Evolutionary conservation across 2,888 invertebrate species (phyloP).

Genomic region (Smittia aterrima): DNA sequence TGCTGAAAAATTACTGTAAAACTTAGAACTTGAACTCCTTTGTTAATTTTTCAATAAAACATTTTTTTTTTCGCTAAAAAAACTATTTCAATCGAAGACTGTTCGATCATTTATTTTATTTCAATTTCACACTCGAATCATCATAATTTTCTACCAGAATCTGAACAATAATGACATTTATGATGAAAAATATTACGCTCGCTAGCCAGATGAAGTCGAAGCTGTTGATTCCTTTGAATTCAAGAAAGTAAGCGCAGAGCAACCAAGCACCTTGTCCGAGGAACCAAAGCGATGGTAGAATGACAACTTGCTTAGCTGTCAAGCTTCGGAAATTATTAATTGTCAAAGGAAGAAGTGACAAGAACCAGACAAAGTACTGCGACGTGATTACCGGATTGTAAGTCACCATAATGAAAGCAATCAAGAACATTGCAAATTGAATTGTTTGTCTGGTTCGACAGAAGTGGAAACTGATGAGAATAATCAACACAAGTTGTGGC

Average conservation of each 20-base stretch:
- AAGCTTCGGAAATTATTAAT: conserved; percentile 66
- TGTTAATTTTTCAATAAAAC: not conserved
- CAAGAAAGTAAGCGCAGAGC: conserved; percentile 83
- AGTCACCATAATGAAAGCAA: conserved; percentile 83
- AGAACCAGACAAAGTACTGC: conserved; percentile 96
- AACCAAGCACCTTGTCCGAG: conserved; percentile 83
- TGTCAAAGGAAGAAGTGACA: conserved; percentile 82
- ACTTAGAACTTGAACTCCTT: not conserved
- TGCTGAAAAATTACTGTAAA: conserved; percentile 25
- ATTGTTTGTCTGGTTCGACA: conserved; percentile 67
- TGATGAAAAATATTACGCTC: conserved; percentile 77
- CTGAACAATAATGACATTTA: conserved; percentile 70
- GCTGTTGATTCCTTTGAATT: conserved; percentile 81
- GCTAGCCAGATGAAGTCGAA: conserved; percentile 83
- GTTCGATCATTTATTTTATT: conserved; percentile 26
- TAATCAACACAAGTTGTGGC: conserved; percentile 68
- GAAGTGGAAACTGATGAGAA: conserved; percentile 66
- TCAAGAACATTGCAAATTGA: conserved; percentile 78
- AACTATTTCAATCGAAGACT: not conserved
- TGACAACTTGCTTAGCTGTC: conserved; percentile 54
- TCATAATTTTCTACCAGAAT: conserved; percentile 50
- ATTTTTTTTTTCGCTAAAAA: conserved; percentile 4
- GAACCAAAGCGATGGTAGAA: conserved; percentile 62
- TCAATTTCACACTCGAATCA: conserved; percentile 33
- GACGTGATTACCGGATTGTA: conserved; percentile 96